Percentiles rank a stretch among this genome's conserved stretches.
phyloP scores from a whole-genome alignment of 2,797 vertebrate species.

The Phataginus tricuspis region DNA sequence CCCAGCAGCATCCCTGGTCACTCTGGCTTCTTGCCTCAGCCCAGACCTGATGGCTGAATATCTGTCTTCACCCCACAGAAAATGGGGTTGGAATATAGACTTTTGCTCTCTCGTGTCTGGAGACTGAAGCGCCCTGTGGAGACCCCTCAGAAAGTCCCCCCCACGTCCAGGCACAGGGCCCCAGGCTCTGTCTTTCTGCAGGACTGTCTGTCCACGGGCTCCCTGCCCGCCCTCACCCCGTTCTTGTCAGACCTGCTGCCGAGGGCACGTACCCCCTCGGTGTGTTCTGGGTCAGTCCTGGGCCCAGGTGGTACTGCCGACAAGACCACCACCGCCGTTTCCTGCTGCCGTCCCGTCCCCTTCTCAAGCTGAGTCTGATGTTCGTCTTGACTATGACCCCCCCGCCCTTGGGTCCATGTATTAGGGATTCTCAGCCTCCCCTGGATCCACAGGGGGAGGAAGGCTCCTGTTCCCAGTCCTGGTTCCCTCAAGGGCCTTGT shows the following conservation, averaged over 20 bases:
- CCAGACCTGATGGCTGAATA: no score
- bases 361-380: not conserved
- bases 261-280: not conserved
- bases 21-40: not conserved
- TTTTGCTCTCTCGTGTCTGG: not conserved
- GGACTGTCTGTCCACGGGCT: no score
- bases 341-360: not conserved
- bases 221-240: fast-evolving
- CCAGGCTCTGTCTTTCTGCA: fast-evolving
- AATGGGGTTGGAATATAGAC: not conserved
- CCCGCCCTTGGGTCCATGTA: not conserved
- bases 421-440: not conserved
- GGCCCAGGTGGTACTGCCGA: not conserved
- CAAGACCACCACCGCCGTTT: fast-evolving
- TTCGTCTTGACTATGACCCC: not conserved
- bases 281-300: no score
- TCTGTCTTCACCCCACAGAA: not conserved
- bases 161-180: not conserved
- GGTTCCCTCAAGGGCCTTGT: not conserved
- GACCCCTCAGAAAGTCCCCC: no score
- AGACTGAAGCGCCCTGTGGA: not conserved
- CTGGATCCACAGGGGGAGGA: no score
- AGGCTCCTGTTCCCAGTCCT: not conserved
- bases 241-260: not conserved
- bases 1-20: fast-evolving